Base-by-base conservation (phyloP, 2,888 invertebrate species). In the Mythimna vitellina region DNA sequence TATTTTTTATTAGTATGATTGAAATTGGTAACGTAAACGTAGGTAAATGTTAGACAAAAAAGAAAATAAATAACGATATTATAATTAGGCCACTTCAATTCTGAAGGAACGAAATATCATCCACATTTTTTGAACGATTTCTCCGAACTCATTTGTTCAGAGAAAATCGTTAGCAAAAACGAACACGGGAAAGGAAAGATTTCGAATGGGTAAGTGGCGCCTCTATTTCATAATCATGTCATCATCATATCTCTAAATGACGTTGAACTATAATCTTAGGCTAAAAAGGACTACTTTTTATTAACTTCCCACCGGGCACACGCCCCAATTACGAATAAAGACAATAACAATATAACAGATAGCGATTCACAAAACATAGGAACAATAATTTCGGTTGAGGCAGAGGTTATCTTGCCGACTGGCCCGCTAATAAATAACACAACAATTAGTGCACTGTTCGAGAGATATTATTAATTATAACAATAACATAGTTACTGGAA, bases 361-460 rank as follows among this genome's bases (percentile, higher is more conserved):
- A 79, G 76, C 85, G 72, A 86, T 88, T 89, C 87, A 90, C 89
- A 90, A 88, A 88, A 87, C 86, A 82, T 86, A 89, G 88, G 87
- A 92, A 91, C 89, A 89, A 90, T 89, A 88, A 90, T 91, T 92
- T 92, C 83, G 91, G 89, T 76, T 86, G 79, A 87, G 85, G 74
- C 90, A 88, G 74, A 87, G 92, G 92, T 90, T 92, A 92, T 92
- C 92, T 14, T 17, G 20, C 58, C 60, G 76, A 72, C 76, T 81
- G 81, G 86, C 82, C 80, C 74, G 78, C 74, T 79, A 84, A 85
- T 87, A 84, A 87, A 87, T 86, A 86, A 88, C 81, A 83, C 78
- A 81, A 87, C 87, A 89, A 88, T 87, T 87, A 86, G 81, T 86
- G 87, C 86, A 88, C 83, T 86, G 85, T 87, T 76, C 73, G 75